These are phyloP conservation scores for Tinea pellionella DNA, from an alignment of 2,888 invertebrate genomes.

Conservation along the genomic window DNA sequence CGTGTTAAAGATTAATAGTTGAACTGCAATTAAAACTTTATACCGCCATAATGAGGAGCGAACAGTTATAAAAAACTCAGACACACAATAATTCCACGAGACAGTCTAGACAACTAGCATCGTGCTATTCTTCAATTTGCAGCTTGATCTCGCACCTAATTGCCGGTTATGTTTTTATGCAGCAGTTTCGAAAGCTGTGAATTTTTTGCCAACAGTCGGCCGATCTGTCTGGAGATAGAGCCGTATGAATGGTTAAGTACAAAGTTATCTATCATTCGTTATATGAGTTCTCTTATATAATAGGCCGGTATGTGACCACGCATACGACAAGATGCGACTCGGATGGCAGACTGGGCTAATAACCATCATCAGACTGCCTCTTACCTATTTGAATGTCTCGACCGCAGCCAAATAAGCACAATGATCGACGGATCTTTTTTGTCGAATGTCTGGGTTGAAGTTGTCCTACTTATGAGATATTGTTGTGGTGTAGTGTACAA, in stretches of 20 bases:
- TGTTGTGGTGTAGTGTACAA: neutral
- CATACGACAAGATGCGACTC: no score
- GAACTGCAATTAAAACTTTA: neutral
- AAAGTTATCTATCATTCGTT: slow-evolving; percentile 16
- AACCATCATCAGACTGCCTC: no score
- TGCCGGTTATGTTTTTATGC: slow-evolving; percentile 33
- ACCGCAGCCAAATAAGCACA: neutral
- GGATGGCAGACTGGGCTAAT: no score
- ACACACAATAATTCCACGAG: neutral
- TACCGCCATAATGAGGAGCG: neutral
- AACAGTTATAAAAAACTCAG: neutral
- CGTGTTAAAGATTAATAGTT: no score
- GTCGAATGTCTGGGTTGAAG: neutral
- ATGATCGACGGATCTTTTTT: slow-evolving; percentile 2
- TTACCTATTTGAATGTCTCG: neutral
- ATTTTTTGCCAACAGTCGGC: slow-evolving; percentile 20
- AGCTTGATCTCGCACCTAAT: slow-evolving; percentile 26
- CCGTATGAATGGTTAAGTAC: slow-evolving; percentile 49
- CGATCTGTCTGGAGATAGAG: slow-evolving; percentile 49
- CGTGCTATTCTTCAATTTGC: slow-evolving; percentile 25
- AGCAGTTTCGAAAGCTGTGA: slow-evolving; percentile 17
- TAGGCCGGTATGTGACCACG: no score
- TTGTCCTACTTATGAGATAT: neutral
- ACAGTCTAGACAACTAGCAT: neutral
- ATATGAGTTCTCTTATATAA: no score